Evolutionary conservation across 35 echinoderm and acorn worm genomes (phyloP).

Genomic region (Amphiura filiformis): DNA sequence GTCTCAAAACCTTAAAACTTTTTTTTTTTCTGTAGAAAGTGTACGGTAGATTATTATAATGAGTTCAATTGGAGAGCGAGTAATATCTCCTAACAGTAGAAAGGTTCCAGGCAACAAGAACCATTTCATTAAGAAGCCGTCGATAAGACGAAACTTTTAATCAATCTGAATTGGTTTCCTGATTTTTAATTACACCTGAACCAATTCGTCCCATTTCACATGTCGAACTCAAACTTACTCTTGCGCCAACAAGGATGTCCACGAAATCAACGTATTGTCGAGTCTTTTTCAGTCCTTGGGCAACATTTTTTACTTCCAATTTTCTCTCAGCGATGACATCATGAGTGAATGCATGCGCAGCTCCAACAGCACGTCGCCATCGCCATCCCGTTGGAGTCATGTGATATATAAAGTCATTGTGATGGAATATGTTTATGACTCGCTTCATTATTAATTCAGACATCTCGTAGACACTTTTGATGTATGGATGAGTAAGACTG

Average conservation of each 20-base stretch:
- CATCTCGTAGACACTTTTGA: slow-evolving; percentile 16
- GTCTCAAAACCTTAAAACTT: too few species aligned
- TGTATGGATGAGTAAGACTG: slow-evolving; percentile 33
- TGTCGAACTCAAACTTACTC: too few species aligned
- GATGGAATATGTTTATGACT: not conserved
- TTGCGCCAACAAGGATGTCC: slow-evolving; percentile 46
- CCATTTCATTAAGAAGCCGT: too few species aligned
- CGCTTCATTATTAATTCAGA: slow-evolving; percentile 8
- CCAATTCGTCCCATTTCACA: too few species aligned
- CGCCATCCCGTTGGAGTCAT: slow-evolving; percentile 9
- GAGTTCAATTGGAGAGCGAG: too few species aligned
- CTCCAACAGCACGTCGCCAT: slow-evolving; percentile 6
- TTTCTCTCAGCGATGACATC: slow-evolving; percentile 28
- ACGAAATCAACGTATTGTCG: slow-evolving; percentile 37
- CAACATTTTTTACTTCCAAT: not conserved
- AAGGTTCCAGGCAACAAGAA: too few species aligned
- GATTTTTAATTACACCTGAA: too few species aligned
- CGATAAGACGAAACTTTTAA: too few species aligned
- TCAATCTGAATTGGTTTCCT: too few species aligned
- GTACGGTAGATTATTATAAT: too few species aligned
- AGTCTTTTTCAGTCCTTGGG: not conserved
- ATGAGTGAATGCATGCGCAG: slow-evolving; percentile 17
- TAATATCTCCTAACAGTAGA: too few species aligned
- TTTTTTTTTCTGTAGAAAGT: too few species aligned
- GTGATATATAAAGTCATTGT: slow-evolving; percentile 38